phyloP scores from a whole-genome alignment of 2,888 invertebrate genomes.

The Oxycera nigricornis region DNA sequence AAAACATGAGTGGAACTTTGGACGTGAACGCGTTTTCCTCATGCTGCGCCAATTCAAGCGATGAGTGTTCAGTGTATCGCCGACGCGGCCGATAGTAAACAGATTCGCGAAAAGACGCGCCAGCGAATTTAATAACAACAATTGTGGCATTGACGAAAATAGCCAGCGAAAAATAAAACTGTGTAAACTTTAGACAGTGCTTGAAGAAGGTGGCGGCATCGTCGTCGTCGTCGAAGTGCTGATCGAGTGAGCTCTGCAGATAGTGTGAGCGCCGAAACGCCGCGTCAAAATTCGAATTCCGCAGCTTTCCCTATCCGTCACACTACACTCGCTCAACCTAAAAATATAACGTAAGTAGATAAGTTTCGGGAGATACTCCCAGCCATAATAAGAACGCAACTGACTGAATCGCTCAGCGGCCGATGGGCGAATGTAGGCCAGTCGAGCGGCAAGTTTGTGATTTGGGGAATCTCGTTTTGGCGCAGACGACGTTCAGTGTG shows the following conservation, averaged over 20 bases:
- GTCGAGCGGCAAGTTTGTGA: neutral
- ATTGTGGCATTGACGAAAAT: neutral
- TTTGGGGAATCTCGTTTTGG: neutral
- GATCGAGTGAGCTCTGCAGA: neutral
- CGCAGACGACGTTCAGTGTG: neutral
- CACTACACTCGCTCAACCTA: neutral
- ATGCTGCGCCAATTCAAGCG: neutral
- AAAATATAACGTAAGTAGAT: constrained; percentile 13
- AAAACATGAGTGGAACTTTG: neutral
- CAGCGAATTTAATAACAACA: neutral
- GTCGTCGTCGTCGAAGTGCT: neutral
- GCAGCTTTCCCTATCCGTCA: neutral
- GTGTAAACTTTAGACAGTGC: neutral
- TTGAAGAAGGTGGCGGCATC: neutral
- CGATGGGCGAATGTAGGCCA: neutral
- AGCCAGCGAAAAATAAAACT: neutral
- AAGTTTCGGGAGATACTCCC: neutral
- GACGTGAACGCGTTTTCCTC: neutral
- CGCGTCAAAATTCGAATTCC: neutral
- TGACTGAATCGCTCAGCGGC: neutral
- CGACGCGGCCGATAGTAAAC: constrained; percentile 2
- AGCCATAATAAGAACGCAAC: neutral
- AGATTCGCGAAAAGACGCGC: constrained; percentile 4
- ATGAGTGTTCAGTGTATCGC: neutral
- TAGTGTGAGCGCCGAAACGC: neutral